Conservation (phyloP, 2,888 invertebrate species). For the Sycophila texana region DNA sequence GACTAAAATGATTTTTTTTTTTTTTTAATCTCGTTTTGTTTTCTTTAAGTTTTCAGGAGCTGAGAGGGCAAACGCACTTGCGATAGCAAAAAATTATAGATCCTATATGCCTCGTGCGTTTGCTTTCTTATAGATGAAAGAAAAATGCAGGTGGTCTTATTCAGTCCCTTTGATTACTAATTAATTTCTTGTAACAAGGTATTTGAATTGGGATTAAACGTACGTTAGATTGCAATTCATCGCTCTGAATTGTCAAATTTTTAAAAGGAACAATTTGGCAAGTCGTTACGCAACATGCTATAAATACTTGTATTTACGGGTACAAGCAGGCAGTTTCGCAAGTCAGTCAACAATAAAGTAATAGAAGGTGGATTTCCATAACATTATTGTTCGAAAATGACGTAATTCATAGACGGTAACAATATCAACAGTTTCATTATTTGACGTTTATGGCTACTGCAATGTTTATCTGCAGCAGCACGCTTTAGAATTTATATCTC, state of each 20-base stretch:
- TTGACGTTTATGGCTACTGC: slow-evolving; percentile 21
- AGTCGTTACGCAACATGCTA: too few species aligned
- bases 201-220: too few species aligned
- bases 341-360: too few species aligned
- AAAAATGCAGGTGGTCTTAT: too few species aligned
- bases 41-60: slow-evolving; percentile 37
- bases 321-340: too few species aligned
- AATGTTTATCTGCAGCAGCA: slow-evolving; percentile 5
- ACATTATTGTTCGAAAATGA: not conserved
- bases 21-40: slow-evolving; percentile 12
- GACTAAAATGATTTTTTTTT: not conserved
- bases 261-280: too few species aligned
- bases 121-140: slow-evolving; percentile 8
- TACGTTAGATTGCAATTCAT: too few species aligned
- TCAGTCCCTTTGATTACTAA: too few species aligned
- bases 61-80: not conserved
- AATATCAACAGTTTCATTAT: not conserved
- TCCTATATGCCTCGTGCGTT: not conserved
- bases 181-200: too few species aligned
- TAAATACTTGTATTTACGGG: too few species aligned
- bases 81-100: not conserved
- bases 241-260: too few species aligned
- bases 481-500: not conserved
- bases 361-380: too few species aligned
- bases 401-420: not conserved